These are phyloP conservation scores for Acanthosepion lycidas DNA, from an alignment of 2,888 invertebrate species.

Conservation along the genomic window DNA sequence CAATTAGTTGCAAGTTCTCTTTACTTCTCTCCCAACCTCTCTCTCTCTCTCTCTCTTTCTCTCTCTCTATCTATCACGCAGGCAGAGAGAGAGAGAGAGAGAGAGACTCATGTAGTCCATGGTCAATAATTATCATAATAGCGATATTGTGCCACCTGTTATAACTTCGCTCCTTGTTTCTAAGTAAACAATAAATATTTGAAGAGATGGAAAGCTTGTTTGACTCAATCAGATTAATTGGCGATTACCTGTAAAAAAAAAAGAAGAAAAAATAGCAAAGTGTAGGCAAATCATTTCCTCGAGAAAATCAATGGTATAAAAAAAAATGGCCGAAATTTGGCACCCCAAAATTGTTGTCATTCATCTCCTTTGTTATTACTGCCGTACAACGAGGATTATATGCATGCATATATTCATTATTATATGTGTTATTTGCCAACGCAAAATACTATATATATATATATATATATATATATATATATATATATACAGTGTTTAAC, in stretches of 20 bases:
- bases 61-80: background rate
- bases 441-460: background rate
- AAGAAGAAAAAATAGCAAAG: background rate
- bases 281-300: too few species aligned
- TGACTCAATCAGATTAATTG: conserved; percentile 7
- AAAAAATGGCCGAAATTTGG: too few species aligned
- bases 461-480: background rate
- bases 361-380: too few species aligned
- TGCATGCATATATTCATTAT: too few species aligned
- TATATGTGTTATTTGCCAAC: too few species aligned
- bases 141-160: background rate
- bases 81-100: too few species aligned
- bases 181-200: background rate
- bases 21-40: background rate
- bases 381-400: background rate
- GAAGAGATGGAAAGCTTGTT: background rate
- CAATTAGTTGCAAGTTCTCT: background rate
- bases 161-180: background rate
- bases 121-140: background rate
- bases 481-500: background rate
- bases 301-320: too few species aligned
- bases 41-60: background rate
- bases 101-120: too few species aligned
- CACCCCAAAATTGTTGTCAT: too few species aligned
- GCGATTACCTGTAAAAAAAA: background rate